Conservation (phyloP, 2,113 vertebrate genomes). For the Climacteris rufus region DNA sequence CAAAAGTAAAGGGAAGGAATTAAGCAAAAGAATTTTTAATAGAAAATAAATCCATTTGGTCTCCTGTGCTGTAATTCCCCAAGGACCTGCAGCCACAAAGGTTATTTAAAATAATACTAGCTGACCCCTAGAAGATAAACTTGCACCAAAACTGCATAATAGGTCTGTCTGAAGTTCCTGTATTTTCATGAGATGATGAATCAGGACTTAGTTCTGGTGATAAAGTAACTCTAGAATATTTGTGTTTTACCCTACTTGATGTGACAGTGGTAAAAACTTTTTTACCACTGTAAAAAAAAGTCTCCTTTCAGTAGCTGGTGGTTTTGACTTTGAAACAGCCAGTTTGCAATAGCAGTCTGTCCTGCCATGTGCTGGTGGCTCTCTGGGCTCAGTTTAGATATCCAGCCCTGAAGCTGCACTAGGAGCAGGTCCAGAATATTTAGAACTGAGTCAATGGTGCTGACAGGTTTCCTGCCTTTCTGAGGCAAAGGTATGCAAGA, state of each 20-base stretch:
- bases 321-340: not conserved
- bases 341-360: not conserved
- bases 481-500: not conserved
- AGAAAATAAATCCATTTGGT: slow-evolving; percentile 19
- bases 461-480: not conserved
- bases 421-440: not conserved
- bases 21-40: not conserved
- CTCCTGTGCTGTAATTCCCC: not conserved
- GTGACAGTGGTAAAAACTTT: not conserved
- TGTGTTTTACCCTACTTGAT: not conserved
- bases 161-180: not conserved
- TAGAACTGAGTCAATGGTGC: not conserved
- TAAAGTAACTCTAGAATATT: not conserved
- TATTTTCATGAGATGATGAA: not conserved
- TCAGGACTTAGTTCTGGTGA: not conserved
- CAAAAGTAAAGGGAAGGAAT: not conserved
- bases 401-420: not conserved
- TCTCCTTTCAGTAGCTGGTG: not conserved
- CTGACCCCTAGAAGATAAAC: not conserved
- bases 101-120: not conserved
- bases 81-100: not conserved
- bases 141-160: not conserved
- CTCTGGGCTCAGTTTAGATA: not conserved
- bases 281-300: not conserved
- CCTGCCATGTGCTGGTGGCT: not conserved